Evolutionary conservation across 1,140 invertebrate genomes (phyloP).

Genomic region (Piezodorus guildinii): DNA sequence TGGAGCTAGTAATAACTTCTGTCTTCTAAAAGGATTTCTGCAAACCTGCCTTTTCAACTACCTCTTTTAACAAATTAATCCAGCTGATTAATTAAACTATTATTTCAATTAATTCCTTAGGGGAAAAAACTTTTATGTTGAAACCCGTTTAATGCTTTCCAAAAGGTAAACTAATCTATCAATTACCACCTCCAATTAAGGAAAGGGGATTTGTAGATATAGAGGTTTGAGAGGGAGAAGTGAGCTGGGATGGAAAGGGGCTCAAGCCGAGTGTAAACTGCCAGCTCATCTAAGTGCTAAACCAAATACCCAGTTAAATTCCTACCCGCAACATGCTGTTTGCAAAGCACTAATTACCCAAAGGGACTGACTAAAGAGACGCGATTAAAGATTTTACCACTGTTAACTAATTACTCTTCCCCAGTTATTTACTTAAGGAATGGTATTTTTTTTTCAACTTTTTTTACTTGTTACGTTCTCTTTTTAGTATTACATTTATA

Average conservation of each 20-base stretch:
- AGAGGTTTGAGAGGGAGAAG: neutral
- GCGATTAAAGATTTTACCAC: conserved; percentile 7
- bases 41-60: no score
- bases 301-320: conserved; percentile 11
- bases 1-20: no score
- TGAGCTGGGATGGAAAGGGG: neutral
- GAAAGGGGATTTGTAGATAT: neutral
- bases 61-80: no score
- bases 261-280: conserved; percentile 16
- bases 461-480: no score
- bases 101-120: no score
- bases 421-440: neutral
- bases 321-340: conserved; percentile 10
- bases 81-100: no score
- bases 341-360: conserved; percentile 17
- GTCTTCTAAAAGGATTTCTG: no score
- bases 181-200: conserved; percentile 7
- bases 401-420: conserved; percentile 4
- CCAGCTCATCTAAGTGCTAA: conserved; percentile 19
- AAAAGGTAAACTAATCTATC: neutral
- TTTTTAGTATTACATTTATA: no score
- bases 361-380: neutral
- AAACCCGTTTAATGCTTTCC: no score
- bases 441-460: no score
- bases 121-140: no score